Evolutionary conservation across 2,888 invertebrate species (phyloP).

Genomic region (Andrena praecox): DNA sequence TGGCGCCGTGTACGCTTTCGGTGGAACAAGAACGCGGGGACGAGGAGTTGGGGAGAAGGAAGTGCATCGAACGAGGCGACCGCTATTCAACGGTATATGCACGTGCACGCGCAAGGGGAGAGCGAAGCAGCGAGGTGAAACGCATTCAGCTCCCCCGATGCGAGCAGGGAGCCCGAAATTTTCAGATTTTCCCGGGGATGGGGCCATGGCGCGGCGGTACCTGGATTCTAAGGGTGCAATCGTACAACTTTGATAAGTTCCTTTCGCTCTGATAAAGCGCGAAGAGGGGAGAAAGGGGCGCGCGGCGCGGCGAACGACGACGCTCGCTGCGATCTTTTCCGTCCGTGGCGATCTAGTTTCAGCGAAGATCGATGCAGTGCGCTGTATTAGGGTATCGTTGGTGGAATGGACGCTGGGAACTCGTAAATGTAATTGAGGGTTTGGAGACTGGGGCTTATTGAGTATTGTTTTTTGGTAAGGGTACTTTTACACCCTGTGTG

Average conservation of each 20-base stretch:
- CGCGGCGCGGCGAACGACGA: neutral
- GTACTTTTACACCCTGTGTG: too few relatives aligned
- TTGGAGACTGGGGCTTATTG: too few relatives aligned
- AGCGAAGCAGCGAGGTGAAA: conserved; percentile 12
- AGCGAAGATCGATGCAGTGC: neutral
- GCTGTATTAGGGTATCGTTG: too few relatives aligned
- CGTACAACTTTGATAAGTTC: conserved; percentile 37
- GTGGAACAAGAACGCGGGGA: neutral
- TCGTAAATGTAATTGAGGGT: too few relatives aligned
- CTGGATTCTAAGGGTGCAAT: conserved; percentile 15
- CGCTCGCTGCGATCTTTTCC: neutral
- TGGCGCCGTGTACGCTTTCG: neutral
- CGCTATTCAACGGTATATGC: conserved; percentile 7
- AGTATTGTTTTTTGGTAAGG: too few relatives aligned
- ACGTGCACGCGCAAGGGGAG: neutral
- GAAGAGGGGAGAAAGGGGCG: neutral
- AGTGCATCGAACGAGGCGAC: neutral
- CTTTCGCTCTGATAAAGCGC: neutral
- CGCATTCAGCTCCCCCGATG: conserved; percentile 36
- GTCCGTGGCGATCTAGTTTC: neutral
- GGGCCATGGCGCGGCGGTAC: neutral
- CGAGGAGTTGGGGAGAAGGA: too few relatives aligned
- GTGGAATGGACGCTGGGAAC: too few relatives aligned
- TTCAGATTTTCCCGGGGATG: conserved; percentile 30
- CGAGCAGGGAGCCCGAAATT: conserved; percentile 37